These are phyloP conservation scores for Solea senegalensis DNA, from an alignment of 2,113 vertebrate genomes.

Conservation along the genomic window DNA sequence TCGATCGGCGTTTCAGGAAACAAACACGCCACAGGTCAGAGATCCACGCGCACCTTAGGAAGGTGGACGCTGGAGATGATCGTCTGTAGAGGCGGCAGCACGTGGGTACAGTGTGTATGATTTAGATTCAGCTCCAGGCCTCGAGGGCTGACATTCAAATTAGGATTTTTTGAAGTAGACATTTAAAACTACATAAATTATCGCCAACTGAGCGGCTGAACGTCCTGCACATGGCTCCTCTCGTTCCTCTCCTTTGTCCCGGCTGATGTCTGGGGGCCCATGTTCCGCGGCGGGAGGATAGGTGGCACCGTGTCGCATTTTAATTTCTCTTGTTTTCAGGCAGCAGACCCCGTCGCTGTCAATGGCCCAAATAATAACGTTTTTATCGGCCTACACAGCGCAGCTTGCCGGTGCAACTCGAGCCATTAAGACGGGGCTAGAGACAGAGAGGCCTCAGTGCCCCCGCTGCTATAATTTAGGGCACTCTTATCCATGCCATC, in stretches of 20 bases:
- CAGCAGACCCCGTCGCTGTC: slow-evolving; percentile 68
- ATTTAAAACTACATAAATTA: slow-evolving; percentile 65
- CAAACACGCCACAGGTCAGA: slow-evolving; percentile 60
- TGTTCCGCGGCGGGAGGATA: slow-evolving; percentile 41
- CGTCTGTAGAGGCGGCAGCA: slow-evolving; percentile 23
- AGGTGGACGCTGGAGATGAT: slow-evolving; percentile 36
- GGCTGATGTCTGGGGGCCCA: slow-evolving; percentile 48
- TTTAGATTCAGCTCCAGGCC: slow-evolving; percentile 46
- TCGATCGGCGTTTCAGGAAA: slow-evolving; percentile 71
- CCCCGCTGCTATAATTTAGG: slow-evolving; percentile 80
- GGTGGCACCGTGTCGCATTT: slow-evolving; percentile 63
- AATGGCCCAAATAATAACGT: slow-evolving; percentile 74
- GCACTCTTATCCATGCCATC: slow-evolving; percentile 80
- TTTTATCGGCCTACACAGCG: slow-evolving; percentile 68
- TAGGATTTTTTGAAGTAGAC: slow-evolving; percentile 43
- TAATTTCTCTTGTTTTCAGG: slow-evolving; percentile 73
- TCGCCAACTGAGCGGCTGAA: slow-evolving; percentile 49
- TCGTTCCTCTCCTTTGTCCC: slow-evolving; percentile 48
- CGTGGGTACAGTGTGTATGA: slow-evolving; percentile 40
- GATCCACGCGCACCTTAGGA: slow-evolving; percentile 37
- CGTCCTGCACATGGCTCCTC: slow-evolving; percentile 52
- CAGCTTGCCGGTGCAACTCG: slow-evolving; percentile 62
- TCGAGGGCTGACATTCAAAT: slow-evolving; percentile 65
- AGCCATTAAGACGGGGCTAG: slow-evolving; percentile 59
- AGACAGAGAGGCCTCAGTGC: slow-evolving; percentile 57